Evolutionary conservation across 2,888 invertebrate genomes (phyloP).

Genomic region (Disparrhopalites patrizii): DNA sequence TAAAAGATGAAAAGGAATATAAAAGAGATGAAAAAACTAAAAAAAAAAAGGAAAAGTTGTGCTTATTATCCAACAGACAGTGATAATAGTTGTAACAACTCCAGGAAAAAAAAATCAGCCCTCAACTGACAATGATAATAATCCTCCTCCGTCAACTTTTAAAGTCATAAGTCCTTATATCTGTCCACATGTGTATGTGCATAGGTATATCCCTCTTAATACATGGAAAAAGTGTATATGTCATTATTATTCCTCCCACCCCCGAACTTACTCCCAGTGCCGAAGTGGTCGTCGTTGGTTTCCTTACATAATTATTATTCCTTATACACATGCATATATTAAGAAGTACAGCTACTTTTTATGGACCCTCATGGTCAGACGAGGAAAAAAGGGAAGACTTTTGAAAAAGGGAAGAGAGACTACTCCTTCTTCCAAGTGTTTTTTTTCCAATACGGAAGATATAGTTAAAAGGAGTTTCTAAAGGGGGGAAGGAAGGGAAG

Average conservation of each 20-base stretch:
- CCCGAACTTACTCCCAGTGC: no score
- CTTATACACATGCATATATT: no score
- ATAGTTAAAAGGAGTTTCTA: neutral
- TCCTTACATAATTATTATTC: no score
- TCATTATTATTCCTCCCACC: neutral
- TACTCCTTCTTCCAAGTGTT: neutral
- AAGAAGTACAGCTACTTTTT: no score
- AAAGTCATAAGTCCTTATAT: no score
- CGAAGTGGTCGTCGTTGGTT: no score
- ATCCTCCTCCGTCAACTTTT: slow-evolving; percentile 16
- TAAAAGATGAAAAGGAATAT: no score
- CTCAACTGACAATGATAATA: slow-evolving; percentile 20
- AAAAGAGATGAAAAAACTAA: no score
- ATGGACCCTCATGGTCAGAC: no score
- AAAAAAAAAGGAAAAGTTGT: no score
- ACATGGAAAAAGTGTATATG: neutral
- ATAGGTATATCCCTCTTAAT: neutral
- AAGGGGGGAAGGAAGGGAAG: slow-evolving; percentile 7
- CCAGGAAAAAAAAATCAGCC: slow-evolving; percentile 6
- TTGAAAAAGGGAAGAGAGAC: neutral
- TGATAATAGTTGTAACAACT: neutral
- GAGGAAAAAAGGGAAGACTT: no score
- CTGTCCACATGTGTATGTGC: slow-evolving; percentile 1
- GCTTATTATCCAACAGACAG: no score
- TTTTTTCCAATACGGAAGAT: neutral